These are phyloP conservation scores for Halcyon badia DNA, from an alignment of 2,797 vertebrate genomes.

Conservation along the genomic window DNA sequence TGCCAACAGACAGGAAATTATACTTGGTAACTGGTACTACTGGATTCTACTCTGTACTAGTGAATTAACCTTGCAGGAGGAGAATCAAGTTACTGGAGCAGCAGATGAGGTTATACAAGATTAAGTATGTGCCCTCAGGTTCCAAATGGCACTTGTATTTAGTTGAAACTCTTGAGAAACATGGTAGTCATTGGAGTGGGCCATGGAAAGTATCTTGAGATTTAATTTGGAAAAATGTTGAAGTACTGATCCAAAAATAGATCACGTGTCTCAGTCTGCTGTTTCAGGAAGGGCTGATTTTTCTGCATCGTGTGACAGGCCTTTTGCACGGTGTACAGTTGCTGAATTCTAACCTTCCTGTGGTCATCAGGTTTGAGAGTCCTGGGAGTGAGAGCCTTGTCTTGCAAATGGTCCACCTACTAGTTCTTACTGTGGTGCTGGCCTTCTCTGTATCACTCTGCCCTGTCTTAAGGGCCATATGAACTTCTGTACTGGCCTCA, in stretches of 20 bases:
- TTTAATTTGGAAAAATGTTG: not conserved
- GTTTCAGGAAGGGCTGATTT: not conserved
- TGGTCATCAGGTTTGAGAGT: not conserved
- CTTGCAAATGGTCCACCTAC: not conserved
- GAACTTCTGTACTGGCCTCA: not conserved
- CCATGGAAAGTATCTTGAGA: not conserved
- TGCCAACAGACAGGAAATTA: not conserved
- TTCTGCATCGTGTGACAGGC: rapidly evolving
- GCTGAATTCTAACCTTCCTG: not conserved
- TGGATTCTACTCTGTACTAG: not conserved
- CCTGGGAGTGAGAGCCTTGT: not conserved
- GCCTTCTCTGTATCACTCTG: not conserved
- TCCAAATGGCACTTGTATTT: not conserved
- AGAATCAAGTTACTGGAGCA: not conserved
- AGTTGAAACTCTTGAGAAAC: not conserved
- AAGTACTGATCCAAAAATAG: not conserved
- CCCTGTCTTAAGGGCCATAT: not conserved
- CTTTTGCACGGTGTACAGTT: not conserved
- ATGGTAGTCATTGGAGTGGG: not conserved
- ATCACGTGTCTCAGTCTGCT: not conserved
- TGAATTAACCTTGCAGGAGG: not conserved
- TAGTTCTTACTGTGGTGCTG: not conserved
- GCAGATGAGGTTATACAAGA: not conserved
- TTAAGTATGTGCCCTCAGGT: not conserved
- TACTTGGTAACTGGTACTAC: not conserved